Evolutionary conservation across 2,888 invertebrate species (phyloP).

Genomic region (Adelognathus sp.): DNA sequence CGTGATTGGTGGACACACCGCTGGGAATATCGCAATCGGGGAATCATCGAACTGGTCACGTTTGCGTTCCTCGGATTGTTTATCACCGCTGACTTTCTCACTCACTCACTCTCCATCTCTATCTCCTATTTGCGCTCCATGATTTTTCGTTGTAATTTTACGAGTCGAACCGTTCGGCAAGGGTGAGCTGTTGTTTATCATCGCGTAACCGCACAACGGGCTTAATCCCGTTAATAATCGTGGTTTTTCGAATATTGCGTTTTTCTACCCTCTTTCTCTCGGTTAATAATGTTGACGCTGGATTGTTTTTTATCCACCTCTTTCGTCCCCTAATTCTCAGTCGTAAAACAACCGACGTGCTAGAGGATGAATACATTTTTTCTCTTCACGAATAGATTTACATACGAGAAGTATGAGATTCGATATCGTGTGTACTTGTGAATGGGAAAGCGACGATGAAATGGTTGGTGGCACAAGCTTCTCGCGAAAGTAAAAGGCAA

Average conservation of each 20-base stretch:
- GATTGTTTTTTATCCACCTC: slow-evolving; percentile 31
- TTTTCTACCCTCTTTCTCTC: slow-evolving; percentile 22
- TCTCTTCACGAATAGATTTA: neutral
- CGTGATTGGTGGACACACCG: slow-evolving; percentile 57
- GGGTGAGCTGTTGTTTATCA: slow-evolving; percentile 55
- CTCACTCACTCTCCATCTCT: slow-evolving; percentile 10
- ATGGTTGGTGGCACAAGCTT: slow-evolving; percentile 48
- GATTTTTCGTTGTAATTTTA: slow-evolving; percentile 59
- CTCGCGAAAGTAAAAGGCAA: slow-evolving; percentile 56
- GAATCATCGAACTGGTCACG: slow-evolving; percentile 64
- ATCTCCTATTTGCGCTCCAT: slow-evolving; percentile 39
- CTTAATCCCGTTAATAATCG: slow-evolving; percentile 58
- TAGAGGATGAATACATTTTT: slow-evolving; percentile 48
- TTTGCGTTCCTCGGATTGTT: slow-evolving; percentile 59
- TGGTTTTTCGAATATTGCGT: slow-evolving; percentile 31
- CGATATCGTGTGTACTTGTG: slow-evolving; percentile 24
- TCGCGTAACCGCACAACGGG: slow-evolving; percentile 40
- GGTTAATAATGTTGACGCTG: slow-evolving; percentile 27
- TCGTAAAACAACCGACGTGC: neutral
- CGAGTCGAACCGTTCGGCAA: slow-evolving; percentile 42
- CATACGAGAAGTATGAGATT: neutral
- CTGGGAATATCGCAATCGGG: slow-evolving; percentile 61
- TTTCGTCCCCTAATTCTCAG: slow-evolving; percentile 11
- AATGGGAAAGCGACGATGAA: slow-evolving; percentile 39
- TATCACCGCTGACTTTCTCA: slow-evolving; percentile 43